phyloP scores from a whole-genome alignment of 64 coral and sea anemone genomes.

The Cladopsammia gracilis region DNA sequence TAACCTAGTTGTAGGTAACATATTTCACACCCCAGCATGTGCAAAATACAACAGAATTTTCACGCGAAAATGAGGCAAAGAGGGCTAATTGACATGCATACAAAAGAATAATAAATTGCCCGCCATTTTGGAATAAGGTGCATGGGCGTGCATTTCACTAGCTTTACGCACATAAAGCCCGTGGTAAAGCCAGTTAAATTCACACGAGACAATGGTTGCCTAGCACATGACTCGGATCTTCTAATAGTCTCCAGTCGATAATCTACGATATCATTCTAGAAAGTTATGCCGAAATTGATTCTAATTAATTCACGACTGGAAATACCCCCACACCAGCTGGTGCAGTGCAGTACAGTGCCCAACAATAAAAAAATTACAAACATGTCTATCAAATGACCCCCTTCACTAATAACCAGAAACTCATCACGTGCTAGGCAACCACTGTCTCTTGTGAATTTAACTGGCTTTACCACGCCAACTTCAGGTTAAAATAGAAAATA shows the following conservation, averaged over 20 bases:
- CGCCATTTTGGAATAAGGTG: no score
- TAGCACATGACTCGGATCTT: conserved; percentile 35
- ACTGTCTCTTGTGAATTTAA: not conserved
- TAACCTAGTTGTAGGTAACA: no score
- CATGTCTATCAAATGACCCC: not conserved
- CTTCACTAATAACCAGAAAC: not conserved
- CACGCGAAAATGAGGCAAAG: no score
- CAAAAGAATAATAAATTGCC: no score
- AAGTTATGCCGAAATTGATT: conserved; percentile 10
- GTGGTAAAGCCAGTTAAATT: not conserved
- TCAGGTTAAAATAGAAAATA: not conserved
- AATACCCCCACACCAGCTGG: no score
- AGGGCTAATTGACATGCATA: no score
- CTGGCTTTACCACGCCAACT: conserved; percentile 4
- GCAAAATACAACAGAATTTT: no score
- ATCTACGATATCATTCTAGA: not conserved
- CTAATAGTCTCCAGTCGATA: conserved; percentile 2
- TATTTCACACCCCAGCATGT: no score
- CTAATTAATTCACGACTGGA: not conserved
- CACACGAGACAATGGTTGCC: not conserved
- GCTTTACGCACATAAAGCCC: not conserved
- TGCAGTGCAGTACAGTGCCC: not conserved
- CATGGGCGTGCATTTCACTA: no score
- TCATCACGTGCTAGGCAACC: not conserved
- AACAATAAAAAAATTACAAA: not conserved